Percentiles rank a stretch among this genome's conserved stretches.
Conservation (phyloP, 2,113 vertebrate species). For the Fulica atra region DNA sequence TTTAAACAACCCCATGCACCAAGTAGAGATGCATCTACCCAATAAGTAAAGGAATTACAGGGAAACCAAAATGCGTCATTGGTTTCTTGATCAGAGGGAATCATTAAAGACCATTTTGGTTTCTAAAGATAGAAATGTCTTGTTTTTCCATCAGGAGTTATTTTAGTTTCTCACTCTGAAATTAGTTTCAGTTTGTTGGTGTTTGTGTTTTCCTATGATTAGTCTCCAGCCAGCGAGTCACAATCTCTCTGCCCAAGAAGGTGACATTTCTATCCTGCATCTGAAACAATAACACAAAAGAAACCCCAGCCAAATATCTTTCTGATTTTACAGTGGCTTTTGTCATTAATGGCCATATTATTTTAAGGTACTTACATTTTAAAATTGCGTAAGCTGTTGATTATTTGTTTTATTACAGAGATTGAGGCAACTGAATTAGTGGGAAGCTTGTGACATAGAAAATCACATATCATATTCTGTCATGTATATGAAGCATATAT, state of each 20-base stretch:
- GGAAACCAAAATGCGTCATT: neutral
- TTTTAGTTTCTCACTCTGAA: neutral
- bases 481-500: neutral
- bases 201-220: neutral
- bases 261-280: neutral
- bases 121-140: neutral
- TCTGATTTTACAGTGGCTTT: neutral
- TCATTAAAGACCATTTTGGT: neutral
- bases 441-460: neutral
- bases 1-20: neutral
- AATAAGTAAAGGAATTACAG: neutral
- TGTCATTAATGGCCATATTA: neutral
- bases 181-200: neutral
- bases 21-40: neutral
- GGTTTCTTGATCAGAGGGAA: neutral
- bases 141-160: neutral
- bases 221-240: neutral
- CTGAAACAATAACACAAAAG: neutral
- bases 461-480: neutral
- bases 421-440: neutral
- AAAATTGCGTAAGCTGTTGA: neutral
- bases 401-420: neutral
- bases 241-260: neutral
- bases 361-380: neutral
- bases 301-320: fast-evolving